Evolutionary conservation across 1,140 invertebrate genomes (phyloP), one percentile per base, ranked within the genome.

Genomic region (Drosophila sulfurigaster): DNA sequence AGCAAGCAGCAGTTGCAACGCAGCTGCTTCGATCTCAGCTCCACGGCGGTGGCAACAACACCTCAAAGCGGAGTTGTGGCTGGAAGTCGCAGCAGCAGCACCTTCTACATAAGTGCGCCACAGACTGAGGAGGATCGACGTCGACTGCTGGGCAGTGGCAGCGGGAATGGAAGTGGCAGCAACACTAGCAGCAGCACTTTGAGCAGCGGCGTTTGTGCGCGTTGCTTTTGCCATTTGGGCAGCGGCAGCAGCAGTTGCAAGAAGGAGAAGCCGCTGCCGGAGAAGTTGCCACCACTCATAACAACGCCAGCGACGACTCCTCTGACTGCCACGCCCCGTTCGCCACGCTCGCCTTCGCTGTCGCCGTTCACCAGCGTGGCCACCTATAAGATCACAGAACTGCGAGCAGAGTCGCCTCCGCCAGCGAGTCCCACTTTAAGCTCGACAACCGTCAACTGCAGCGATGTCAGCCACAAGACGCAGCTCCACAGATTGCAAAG

Each of bases 1-100:
- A 88, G 70, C 35, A 83, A 89, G 15, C 92, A 93, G 60, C 92
- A 93, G 57, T 89, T 92, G 65, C 92, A 93, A 66, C 71, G 83
- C 46, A 93, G 92, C 49, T 93, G 92, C 69, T 78, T 92, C 28
- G 92, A 93, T 72, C 81, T 93, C 2, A 79, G 82, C 57, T 38
- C 41, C 1, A 35, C 48, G 10, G 75, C n/a, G n/a, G 16, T 20
- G 2, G 15, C n/a, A 1, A 32, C 32, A 32, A 32, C 32, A 8
- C 32, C 32, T 5, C 32, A 64, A 2, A 65, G 57, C 43, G 73
- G 58, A 1, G 59, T 48, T 1, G 51, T 71, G 46, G 60, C 60
- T 15, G 62, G 52, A 13, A 70, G 76, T 49, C 58, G 81, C n/a
- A 87, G 82, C 73, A 88, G 77, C 45, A 89, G 75, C 67, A 81